phyloP scores from a whole-genome alignment of 2,888 invertebrate species.

The Drosophila mimica region DNA sequence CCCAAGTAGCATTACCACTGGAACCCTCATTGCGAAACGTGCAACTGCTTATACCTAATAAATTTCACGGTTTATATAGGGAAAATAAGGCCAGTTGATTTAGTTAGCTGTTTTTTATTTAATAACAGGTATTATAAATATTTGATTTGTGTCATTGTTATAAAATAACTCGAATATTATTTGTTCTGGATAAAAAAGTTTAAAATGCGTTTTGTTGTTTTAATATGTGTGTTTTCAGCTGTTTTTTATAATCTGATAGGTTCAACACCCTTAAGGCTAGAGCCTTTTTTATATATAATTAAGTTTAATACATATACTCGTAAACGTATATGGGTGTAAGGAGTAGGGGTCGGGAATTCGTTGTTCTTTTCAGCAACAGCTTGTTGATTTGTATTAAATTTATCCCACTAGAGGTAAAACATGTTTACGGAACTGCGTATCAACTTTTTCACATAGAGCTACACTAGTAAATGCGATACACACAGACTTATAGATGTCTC shows the following conservation, averaged over 20 bases:
- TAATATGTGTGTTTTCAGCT: too few species aligned
- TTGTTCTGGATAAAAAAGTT: not conserved
- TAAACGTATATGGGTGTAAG: not conserved
- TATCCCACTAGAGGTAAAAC: not conserved
- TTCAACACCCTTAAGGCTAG: too few species aligned
- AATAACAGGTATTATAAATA: not conserved
- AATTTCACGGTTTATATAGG: slow-evolving; percentile 14
- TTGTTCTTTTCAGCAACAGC: not conserved
- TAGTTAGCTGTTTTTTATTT: slow-evolving; percentile 24
- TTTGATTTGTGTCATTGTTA: not conserved
- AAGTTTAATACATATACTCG: not conserved
- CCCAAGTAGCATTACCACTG: slow-evolving; percentile 16
- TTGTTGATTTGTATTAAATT: not conserved
- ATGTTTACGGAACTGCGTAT: not conserved
- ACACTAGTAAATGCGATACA: too few species aligned
- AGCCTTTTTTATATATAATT: not conserved
- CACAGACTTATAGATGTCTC: not conserved
- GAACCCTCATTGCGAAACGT: slow-evolving; percentile 22
- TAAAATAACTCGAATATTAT: not conserved
- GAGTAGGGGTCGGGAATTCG: too few species aligned
- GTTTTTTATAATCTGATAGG: too few species aligned
- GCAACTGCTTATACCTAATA: not conserved
- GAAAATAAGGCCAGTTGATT: slow-evolving; percentile 1
- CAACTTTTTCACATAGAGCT: not conserved
- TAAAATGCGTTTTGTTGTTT: too few species aligned